A percentile compares a stretch with the other conserved stretches of the same genome.
These are phyloP conservation scores for Stegodyphus dumicola DNA, from an alignment of 1,140 invertebrate genomes.

Conservation along the genomic window DNA sequence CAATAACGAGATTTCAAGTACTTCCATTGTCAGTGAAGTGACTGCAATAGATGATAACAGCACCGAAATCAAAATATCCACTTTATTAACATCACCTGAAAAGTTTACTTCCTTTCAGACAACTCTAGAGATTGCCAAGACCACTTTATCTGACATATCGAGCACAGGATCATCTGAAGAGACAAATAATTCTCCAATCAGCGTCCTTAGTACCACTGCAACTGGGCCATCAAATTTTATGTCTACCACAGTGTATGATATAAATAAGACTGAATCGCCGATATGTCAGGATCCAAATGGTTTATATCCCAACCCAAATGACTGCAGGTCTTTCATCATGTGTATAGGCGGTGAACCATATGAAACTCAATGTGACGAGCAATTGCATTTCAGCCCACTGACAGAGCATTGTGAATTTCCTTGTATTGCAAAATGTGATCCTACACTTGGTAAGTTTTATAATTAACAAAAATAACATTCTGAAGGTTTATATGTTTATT, in stretches of 20 bases:
- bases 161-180: too few species aligned
- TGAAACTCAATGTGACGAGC: background rate
- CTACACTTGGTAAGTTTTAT: conserved; percentile 1
- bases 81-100: too few species aligned
- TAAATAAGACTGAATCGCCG: too few species aligned
- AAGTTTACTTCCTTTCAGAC: too few species aligned
- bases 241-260: too few species aligned
- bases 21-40: too few species aligned
- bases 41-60: too few species aligned
- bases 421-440: conserved; percentile 11
- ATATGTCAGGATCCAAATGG: background rate
- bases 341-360: background rate
- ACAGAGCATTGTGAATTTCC: background rate
- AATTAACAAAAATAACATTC: background rate
- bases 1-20: too few species aligned
- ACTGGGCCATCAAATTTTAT: too few species aligned
- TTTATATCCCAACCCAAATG: background rate
- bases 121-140: too few species aligned
- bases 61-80: too few species aligned
- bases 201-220: background rate
- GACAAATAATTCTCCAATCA: background rate
- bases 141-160: too few species aligned
- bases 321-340: conserved; percentile 9
- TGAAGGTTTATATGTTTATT: background rate
- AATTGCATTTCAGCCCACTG: conserved; percentile 11